Conservation (phyloP, 2,113 vertebrate species). For the Siniperca knerii region DNA sequence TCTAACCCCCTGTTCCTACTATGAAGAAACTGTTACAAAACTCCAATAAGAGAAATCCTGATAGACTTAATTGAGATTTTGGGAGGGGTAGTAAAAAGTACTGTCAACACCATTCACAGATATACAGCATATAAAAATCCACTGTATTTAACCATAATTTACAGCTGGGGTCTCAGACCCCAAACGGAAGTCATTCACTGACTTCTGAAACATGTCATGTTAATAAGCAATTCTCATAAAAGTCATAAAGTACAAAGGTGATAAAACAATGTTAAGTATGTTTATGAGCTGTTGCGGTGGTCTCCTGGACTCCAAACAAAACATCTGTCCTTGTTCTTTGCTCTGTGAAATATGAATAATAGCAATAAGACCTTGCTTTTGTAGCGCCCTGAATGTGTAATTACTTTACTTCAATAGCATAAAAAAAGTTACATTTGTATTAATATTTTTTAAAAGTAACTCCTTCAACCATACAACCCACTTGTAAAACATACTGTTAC, state of each 20-base stretch:
- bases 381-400: neutral
- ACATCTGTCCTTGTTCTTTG: neutral
- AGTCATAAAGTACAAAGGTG: neutral
- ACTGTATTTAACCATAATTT: neutral
- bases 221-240: conserved; percentile 4
- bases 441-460: neutral
- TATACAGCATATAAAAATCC: neutral
- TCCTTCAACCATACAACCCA: too few relatives aligned
- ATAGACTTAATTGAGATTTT: neutral
- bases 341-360: neutral
- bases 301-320: conserved; percentile 1
- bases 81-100: neutral
- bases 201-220: neutral
- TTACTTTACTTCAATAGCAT: neutral
- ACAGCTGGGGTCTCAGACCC: neutral
- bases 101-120: neutral
- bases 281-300: neutral
- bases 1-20: neutral
- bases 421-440: neutral
- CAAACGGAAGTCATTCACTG: neutral
- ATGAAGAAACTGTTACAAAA: neutral
- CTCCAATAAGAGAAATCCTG: neutral
- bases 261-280: neutral
- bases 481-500: neutral
- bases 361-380: neutral